Evolutionary conservation across 1,140 invertebrate genomes (phyloP), one percentile per base, ranked within the genome.

Genomic region (Belonocnema kinseyi): DNA sequence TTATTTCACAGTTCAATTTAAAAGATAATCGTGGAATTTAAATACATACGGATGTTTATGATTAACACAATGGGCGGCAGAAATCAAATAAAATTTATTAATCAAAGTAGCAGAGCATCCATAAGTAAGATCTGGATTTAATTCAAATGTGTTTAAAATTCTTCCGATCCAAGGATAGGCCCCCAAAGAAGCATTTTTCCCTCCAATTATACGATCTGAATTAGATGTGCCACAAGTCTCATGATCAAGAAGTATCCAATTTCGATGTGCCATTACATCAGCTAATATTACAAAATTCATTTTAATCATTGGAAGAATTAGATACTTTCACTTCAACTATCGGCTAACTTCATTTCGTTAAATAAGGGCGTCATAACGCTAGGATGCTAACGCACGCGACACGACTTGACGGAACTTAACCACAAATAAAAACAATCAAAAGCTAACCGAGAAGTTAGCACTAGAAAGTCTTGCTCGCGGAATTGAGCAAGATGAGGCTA

Each of bases 91-190:
- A 2, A 90, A 80, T 51, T 92, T 88, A 21, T 92, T 93, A 50
- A 96, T 92, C 0, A 96, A 87, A 3, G 93, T 92, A 2, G 94
- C 95, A 1, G 94, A 94, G 82, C 95, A 96, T 54, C 90, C 86
- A 77, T 88, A 94, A 12, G 80, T 66, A 14, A 83, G 14, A 16
- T 77, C 54, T 66, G 50, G 40, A 61, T 76, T 19, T 86, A 84
- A 80, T 82, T 81, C 78, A 76, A 86, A 88, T 12, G 85, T 80
- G 82, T 95, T 95, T 26, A 94, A 95, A 19, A 96, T 87, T 26
- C 94, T 88, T 0, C 90, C 93, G 72, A 95, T 91, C 95, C 95
- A 96, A 0, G 95, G 95, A 87, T 93, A 96, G 77, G 94, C 93
- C 11, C 94, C 94, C 0, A 94, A 83, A 0, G 86, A 83, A 1